Conservation (phyloP, 2,113 vertebrate species). For the Tapirus terrestris region DNA sequence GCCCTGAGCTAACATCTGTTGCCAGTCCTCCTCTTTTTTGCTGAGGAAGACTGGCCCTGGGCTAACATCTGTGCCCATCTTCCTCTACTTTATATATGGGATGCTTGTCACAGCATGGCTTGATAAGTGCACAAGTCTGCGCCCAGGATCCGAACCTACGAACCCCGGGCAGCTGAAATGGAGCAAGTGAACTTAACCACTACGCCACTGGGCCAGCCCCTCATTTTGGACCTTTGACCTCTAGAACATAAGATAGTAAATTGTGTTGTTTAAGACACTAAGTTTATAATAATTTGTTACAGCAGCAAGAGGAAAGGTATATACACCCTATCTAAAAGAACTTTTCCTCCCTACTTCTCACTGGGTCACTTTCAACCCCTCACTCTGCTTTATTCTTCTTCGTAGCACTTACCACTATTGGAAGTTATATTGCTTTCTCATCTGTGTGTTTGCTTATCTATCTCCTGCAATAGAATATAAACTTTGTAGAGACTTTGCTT, state of each 20-base stretch:
- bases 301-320: background rate
- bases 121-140: too few species aligned
- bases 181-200: too few species aligned
- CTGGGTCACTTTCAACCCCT: background rate
- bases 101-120: too few species aligned
- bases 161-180: too few species aligned
- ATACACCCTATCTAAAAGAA: background rate
- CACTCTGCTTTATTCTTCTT: background rate
- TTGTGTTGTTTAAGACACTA: background rate
- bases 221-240: background rate
- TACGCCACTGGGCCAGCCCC: too few species aligned
- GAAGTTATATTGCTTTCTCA: background rate
- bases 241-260: background rate
- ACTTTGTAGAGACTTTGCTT: background rate
- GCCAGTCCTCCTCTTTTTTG: too few species aligned
- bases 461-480: background rate
- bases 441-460: background rate
- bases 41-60: too few species aligned
- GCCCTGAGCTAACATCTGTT: too few species aligned
- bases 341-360: background rate
- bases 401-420: background rate
- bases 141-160: too few species aligned
- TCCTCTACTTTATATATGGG: too few species aligned
- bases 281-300: background rate
- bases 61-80: too few species aligned